Percentiles rank a stretch among this genome's conserved stretches.
Evolutionary conservation across 1,140 invertebrate species (phyloP).

Genomic region (Drosophila bocki): DNA sequence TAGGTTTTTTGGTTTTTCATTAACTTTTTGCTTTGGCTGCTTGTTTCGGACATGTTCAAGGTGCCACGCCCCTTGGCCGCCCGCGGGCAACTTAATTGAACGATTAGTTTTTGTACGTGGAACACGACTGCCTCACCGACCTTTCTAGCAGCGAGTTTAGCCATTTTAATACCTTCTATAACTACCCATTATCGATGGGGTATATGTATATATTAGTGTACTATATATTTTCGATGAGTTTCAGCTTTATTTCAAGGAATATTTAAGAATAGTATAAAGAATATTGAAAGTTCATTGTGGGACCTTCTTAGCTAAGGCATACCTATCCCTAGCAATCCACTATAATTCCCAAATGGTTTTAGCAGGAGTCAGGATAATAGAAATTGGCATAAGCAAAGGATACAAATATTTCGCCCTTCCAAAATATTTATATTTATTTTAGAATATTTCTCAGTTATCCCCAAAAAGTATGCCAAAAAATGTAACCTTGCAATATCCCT

Average conservation of each 20-base stretch:
- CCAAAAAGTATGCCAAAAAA: not conserved
- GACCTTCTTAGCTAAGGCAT: not conserved
- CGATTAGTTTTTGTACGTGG: conserved; percentile 78
- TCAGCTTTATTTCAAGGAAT: not conserved
- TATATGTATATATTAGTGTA: not conserved
- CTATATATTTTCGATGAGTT: not conserved
- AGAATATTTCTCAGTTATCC: not conserved
- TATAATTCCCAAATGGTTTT: not conserved
- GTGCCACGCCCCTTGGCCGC: conserved; percentile 11
- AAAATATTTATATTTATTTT: not conserved
- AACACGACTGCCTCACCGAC: conserved; percentile 32
- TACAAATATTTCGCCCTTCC: too few relatives aligned
- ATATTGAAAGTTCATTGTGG: not conserved
- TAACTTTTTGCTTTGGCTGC: conserved; percentile 64
- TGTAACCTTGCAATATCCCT: too few relatives aligned
- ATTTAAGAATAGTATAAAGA: not conserved
- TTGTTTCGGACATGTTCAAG: conserved; percentile 67
- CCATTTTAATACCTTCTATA: conserved; percentile 5
- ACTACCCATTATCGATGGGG: not conserved
- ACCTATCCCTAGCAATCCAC: not conserved
- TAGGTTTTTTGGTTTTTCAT: conserved; percentile 52
- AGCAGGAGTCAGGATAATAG: accelerated
- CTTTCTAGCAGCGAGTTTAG: not conserved
- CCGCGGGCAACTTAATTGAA: conserved; percentile 72
- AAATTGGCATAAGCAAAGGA: not conserved